Evolutionary conservation across 2,113 vertebrate species (phyloP), one percentile per base, ranked within the genome.

Genomic region (Sinocyclocheilus anshuiensis): DNA sequence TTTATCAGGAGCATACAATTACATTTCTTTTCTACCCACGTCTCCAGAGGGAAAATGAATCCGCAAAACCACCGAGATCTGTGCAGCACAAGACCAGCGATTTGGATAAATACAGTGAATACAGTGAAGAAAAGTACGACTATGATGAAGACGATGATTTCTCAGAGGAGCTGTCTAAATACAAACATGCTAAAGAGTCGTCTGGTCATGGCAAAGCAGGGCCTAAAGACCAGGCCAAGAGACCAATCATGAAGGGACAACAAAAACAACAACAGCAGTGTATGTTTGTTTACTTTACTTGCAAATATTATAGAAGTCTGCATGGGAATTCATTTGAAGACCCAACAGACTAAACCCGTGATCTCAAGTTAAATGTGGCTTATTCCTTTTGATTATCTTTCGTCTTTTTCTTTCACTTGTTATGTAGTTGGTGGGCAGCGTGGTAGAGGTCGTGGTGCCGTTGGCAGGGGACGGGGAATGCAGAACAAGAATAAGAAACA

Each of bases 121-220:
- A 98, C 93, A 99, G 97, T 0, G 97, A 98, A 26, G 97, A 98
- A 79, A 97, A 97, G 90, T 97, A 97, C 3, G 96, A 97, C 81
- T 96, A 98, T 11, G 97, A 98, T 2, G 96, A 96, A 85, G 97
- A 97, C 53, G 96, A 97, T 29, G 97, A 98, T 89, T 99, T 97
- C 90, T 94, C 94, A 11, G 96, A 96, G 63, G 96, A 98, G 75
- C 93, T 97, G 88, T 97, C 96, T 33, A 97, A 98, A 20, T 99
- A 99, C 89, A 94, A 95, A 79, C 96, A 95, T 91, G 91, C 95
- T 71, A 98, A 99, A 90, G 97, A 98, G 78, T 93, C 91, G 48
- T 76, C 89, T 50, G 87, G 93, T 89, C 92, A 94, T 84, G 96
- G 96, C 87, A 94, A 91, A 89, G 96, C 96, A 84, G 95, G 96